Evolutionary conservation across 2,797 vertebrate species (phyloP).

Genomic region (Telmatherina bonti): DNA sequence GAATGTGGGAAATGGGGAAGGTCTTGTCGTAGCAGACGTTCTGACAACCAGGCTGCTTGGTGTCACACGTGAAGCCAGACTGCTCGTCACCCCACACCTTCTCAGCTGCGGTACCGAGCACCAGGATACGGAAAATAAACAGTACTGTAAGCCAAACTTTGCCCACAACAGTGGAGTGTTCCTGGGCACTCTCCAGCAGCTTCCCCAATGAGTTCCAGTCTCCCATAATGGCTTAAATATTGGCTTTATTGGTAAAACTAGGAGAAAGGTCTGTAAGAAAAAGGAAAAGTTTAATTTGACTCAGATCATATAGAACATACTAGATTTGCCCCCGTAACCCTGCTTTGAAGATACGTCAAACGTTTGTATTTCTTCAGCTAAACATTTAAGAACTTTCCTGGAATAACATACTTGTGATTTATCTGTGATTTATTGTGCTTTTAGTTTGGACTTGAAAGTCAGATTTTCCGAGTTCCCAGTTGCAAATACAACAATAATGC

Average conservation of each 20-base stretch:
- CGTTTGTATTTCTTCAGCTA: no score
- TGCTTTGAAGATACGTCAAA: no score
- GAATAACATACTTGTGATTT: no score
- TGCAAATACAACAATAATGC: no score
- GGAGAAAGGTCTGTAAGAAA: constrained; percentile 51
- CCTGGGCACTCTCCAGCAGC: constrained; percentile 90
- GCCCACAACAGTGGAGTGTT: constrained; percentile 91
- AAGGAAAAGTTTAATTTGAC: not conserved
- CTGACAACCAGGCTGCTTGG: constrained; percentile 92
- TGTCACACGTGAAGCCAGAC: constrained; percentile 90
- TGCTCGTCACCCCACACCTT: constrained; percentile 91
- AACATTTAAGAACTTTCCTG: no score
- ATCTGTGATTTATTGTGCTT: no score
- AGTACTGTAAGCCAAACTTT: constrained; percentile 92
- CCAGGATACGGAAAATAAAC: constrained; percentile 91
- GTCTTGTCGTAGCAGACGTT: constrained; percentile 92
- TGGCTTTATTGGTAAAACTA: constrained; percentile 54
- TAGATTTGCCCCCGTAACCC: not conserved
- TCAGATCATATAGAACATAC: not conserved
- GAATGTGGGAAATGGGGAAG: constrained; percentile 93
- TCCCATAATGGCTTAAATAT: constrained; percentile 80
- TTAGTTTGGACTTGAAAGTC: no score
- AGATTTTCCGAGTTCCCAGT: no score
- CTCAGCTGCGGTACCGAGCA: constrained; percentile 87
- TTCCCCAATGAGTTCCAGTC: constrained; percentile 90